These are phyloP conservation scores for Liolophura sinensis DNA, from an alignment of 1,140 invertebrate species.

Conservation along the genomic window DNA sequence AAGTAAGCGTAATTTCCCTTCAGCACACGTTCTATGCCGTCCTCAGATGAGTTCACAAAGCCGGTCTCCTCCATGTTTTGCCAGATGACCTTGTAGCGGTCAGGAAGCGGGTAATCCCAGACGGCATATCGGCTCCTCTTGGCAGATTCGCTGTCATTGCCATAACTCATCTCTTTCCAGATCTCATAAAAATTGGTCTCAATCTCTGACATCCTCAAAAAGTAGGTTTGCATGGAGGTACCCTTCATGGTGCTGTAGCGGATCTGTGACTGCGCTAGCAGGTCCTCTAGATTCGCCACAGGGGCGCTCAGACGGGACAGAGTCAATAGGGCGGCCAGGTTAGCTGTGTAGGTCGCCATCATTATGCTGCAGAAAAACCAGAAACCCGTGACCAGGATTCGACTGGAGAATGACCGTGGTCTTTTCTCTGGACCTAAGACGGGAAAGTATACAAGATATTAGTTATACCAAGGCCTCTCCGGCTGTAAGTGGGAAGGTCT, in stretches of 20 bases:
- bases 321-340: constrained; percentile 40
- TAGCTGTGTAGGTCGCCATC: constrained; percentile 69
- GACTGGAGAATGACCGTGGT: constrained; percentile 80
- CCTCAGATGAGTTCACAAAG: constrained; percentile 22
- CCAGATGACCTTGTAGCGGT: constrained; percentile 86
- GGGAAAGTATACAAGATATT: background rate
- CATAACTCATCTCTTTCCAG: constrained; percentile 30
- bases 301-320: constrained; percentile 20
- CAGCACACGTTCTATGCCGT: constrained; percentile 32
- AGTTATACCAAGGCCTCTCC: no score
- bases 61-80: constrained; percentile 19
- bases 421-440: constrained; percentile 55
- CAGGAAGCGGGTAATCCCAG: constrained; percentile 91
- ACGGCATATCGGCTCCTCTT: constrained; percentile 59
- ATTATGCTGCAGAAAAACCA: constrained; percentile 93
- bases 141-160: background rate
- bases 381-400: constrained; percentile 85
- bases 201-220: constrained; percentile 27
- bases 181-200: constrained; percentile 29
- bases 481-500: no score
- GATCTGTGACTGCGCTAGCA: constrained; percentile 79
- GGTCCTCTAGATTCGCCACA: constrained; percentile 74
- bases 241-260: constrained; percentile 83
- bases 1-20: constrained; percentile 43
- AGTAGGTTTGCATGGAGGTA: constrained; percentile 23